Evolutionary conservation across 2,888 invertebrate genomes (phyloP).

Genomic region (Philereme transversata): DNA sequence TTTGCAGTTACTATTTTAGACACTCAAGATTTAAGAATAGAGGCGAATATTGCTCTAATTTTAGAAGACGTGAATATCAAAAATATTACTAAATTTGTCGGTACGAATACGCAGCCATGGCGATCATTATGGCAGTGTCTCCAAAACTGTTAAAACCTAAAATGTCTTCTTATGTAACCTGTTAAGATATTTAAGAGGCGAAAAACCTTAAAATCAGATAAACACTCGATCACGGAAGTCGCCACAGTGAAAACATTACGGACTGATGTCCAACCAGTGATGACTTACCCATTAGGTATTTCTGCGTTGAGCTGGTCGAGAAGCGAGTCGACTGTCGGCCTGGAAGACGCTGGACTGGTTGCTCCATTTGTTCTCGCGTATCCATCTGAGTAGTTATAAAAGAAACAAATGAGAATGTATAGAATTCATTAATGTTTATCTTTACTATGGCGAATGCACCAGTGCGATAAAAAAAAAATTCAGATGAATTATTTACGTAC

Average conservation of each 20-base stretch:
- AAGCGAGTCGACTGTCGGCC: constrained; percentile 94
- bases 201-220: too few relatives aligned
- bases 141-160: too few relatives aligned
- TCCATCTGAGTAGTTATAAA: constrained; percentile 51
- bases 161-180: too few relatives aligned
- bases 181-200: too few relatives aligned
- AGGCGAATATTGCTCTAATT: too few relatives aligned
- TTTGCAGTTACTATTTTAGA: neutral
- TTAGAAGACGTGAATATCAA: too few relatives aligned
- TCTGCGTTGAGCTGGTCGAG: constrained; percentile 93
- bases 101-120: too few relatives aligned
- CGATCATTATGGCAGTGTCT: too few relatives aligned
- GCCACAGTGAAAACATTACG: neutral
- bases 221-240: neutral
- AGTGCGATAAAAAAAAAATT: neutral
- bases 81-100: too few relatives aligned
- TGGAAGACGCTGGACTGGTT: constrained; percentile 75
- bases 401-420: constrained; percentile 3
- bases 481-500: neutral
- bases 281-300: constrained; percentile 89
- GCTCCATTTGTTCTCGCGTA: constrained; percentile 77
- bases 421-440: too few relatives aligned
- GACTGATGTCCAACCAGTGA: neutral
- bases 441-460: too few relatives aligned
- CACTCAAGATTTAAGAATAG: too few relatives aligned